A percentile compares a stretch with the other conserved stretches of the same genome.
These are phyloP conservation scores for Phyto melanocephala DNA, from an alignment of 2,888 invertebrate genomes.

Conservation along the genomic window DNA sequence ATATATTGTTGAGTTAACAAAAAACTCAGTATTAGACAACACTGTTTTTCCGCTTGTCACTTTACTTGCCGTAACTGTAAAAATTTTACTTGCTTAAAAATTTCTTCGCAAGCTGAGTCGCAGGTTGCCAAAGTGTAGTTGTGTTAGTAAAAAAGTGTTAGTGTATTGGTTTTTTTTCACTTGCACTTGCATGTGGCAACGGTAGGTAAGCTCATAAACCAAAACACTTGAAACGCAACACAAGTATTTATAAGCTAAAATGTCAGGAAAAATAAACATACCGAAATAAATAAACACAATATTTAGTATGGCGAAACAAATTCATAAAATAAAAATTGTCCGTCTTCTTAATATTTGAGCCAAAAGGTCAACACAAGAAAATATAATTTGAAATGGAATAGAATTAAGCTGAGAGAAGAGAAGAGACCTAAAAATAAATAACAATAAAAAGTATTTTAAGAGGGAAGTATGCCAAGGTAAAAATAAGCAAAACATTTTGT, in stretches of 20 bases:
- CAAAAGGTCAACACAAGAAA: constrained; percentile 32
- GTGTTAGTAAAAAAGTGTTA: no score
- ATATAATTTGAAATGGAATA: not conserved
- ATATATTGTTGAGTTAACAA: no score
- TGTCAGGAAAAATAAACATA: not conserved
- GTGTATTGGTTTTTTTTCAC: no score
- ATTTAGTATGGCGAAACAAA: not conserved
- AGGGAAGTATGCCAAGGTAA: not conserved
- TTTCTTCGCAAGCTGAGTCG: no score
- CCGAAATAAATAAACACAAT: not conserved
- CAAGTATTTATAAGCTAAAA: not conserved
- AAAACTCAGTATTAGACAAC: no score
- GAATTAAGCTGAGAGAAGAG: not conserved
- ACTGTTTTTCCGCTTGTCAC: no score
- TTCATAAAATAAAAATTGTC: not conserved
- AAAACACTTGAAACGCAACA: not conserved
- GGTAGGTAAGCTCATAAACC: constrained; percentile 32
- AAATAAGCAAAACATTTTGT: no score
- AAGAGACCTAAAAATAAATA: no score
- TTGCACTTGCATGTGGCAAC: no score
- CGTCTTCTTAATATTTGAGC: not conserved
- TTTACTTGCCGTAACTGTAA: no score
- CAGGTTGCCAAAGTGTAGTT: no score
- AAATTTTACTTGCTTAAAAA: no score
- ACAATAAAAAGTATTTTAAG: not conserved